phyloP scores from a whole-genome alignment of 1,140 invertebrate species.

The Ceratosolen fusciceps region DNA sequence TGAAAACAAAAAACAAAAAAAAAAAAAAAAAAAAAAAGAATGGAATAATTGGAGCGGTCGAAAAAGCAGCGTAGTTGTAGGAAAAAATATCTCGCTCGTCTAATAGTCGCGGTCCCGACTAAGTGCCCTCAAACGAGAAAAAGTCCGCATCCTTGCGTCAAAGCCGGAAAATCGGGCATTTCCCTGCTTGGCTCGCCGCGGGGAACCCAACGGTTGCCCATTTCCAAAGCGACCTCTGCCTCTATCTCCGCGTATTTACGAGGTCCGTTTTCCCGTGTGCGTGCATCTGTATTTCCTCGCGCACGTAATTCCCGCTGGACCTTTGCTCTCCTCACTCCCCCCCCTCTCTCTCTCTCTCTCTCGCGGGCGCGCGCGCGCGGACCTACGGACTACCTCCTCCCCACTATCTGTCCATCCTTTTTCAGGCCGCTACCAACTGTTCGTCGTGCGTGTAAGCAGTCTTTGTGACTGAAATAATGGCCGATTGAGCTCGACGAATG shows the following conservation, averaged over 20 bases:
- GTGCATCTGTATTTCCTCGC: too few relatives aligned
- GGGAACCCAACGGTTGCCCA: slow-evolving; percentile 14
- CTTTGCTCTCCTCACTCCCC: neutral
- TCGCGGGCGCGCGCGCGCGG: too few relatives aligned
- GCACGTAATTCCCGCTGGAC: neutral
- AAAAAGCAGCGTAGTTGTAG: too few relatives aligned
- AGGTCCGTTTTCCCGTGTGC: neutral
- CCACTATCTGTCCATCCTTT: too few relatives aligned
- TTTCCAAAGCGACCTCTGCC: neutral
- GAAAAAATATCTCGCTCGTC: neutral
- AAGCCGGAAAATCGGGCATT: slow-evolving; percentile 32
- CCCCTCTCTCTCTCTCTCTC: neutral
- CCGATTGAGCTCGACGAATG: slow-evolving; percentile 1
- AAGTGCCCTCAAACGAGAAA: neutral
- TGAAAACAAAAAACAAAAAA: too few relatives aligned
- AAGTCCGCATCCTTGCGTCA: slow-evolving; percentile 5
- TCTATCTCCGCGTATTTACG: neutral
- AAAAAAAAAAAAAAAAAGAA: too few relatives aligned
- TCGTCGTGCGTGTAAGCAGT: slow-evolving; percentile 5
- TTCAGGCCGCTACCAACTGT: neutral
- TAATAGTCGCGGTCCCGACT: neutral
- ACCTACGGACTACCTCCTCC: too few relatives aligned
- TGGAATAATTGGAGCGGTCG: too few relatives aligned
- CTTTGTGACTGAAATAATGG: slow-evolving; percentile 42
- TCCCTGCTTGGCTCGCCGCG: neutral